phyloP scores from a whole-genome alignment of 2,797 vertebrate species.

The Eulemur coronatus region DNA sequence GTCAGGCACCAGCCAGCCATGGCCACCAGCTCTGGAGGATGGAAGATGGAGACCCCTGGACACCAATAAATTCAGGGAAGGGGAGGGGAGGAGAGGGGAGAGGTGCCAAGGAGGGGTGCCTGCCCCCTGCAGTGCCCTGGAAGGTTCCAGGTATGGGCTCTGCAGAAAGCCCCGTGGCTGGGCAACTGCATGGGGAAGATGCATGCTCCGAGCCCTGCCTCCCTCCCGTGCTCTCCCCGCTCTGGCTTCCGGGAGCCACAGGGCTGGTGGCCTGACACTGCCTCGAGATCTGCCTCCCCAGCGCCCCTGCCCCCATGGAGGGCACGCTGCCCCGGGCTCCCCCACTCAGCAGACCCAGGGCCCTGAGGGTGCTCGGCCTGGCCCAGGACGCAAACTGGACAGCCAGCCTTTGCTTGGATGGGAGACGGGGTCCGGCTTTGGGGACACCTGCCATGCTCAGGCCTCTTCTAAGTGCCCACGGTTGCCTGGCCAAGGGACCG shows the following conservation, averaged over 20 bases:
- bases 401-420: not conserved
- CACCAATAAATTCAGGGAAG: not conserved
- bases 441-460: not conserved
- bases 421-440: not conserved
- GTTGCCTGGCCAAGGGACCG: not conserved
- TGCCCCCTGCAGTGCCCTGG: not conserved
- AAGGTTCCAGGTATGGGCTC: not conserved
- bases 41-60: not conserved
- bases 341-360: not conserved
- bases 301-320: fast-evolving
- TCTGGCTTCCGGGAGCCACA: not conserved
- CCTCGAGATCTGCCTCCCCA: not conserved
- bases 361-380: fast-evolving
- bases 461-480: not conserved
- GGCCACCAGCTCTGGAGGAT: not conserved
- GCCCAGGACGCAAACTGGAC: not conserved
- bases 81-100: not conserved
- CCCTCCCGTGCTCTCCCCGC: not conserved
- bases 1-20: not conserved
- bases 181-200: too few species aligned
- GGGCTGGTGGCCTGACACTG: not conserved
- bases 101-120: not conserved
- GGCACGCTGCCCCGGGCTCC: not conserved
- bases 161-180: not conserved
- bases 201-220: fast-evolving